Base-by-base conservation (phyloP, 1,140 invertebrate genomes). In the Callitettix versicolor region DNA sequence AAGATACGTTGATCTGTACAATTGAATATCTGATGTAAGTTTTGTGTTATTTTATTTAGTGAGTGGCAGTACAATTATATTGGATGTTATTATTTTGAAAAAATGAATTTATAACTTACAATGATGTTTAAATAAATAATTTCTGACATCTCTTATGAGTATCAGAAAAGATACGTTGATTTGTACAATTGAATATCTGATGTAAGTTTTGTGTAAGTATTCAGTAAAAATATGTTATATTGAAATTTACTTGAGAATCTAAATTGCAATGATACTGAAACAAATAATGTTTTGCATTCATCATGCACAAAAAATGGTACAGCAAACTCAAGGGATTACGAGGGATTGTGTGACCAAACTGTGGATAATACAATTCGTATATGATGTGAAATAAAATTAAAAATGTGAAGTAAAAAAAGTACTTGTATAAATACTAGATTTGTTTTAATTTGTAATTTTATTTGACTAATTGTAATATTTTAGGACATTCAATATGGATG, bases 401-500 rank as follows among this genome's bases (percentile, higher is more conserved):
- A n/a, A n/a, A n/a, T n/a, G n/a, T n/a, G n/a, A n/a, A n/a, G n/a
- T n/a, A n/a, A n/a, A n/a, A n/a, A n/a, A n/a, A n/a, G n/a, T n/a
- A n/a, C n/a, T n/a, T n/a, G n/a, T n/a, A n/a, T n/a, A n/a, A n/a
- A n/a, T n/a, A n/a, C n/a, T n/a, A n/a, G n/a, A n/a, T n/a, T n/a
- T n/a, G n/a, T n/a, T n/a, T n/a, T n/a, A n/a, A n/a, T n/a, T n/a
- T n/a, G n/a, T n/a, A n/a, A n/a, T n/a, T n/a, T n/a, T n/a, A n/a
- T n/a, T n/a, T n/a, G n/a, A n/a, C n/a, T n/a, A n/a, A n/a, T n/a
- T n/a, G n/a, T n/a, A 4, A 30, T 30, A 30, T 30, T 30, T 30
- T 68, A 86, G 85, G 43, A 86, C 80, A 22, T 98, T 97, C 71
- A 82, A 88, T 65, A 86, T 99, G 78, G 97, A 99, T 66, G 91